Evolutionary conservation across 2,888 invertebrate genomes (phyloP), one percentile per base, ranked within the genome.

Genomic region (Acleris sparsana): DNA sequence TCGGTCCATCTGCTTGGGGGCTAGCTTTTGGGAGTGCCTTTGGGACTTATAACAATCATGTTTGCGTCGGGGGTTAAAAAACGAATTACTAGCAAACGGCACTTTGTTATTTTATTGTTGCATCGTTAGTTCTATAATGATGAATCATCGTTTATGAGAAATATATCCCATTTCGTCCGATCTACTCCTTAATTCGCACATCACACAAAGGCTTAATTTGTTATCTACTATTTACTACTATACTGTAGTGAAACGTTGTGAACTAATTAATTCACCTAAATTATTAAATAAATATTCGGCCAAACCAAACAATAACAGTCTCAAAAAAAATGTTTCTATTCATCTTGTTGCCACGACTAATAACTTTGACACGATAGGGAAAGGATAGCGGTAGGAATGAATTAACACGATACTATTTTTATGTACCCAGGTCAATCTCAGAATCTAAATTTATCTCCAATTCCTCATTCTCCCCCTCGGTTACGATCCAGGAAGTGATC

Each of bases 401-500:
- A 39, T 52, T 52, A 60, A 46, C 58, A 48, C 53, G 53, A 60
- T 52, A n/a, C 63, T 46, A 33, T 58, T 59, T 61, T 53, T 52
- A 56, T 51, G 81, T 89, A 92, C 92, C 92, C 83, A 91, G 85
- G 80, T 82, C 84, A 72, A 82, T 80, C 69, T 86, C 81, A 59
- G 87, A 87, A 78, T 92, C 89, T 83, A 88, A 81, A 84, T 88
- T 85, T 73, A 90, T 94, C 84, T 89, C 93, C 78, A 86, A 87
- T 75, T 89, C 87, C 70, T 88, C 85, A 44, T 73, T 75, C 46
- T 84, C 84, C 58, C 93, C 93, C 85, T 95, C 96, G 83, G 96
- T 96, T 88, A 97, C 95, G 81, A 97, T 94, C 97, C 97, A 98
- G 81, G 97, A 96, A 80, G 95, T 95, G 78, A 97, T 95, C 82